A percentile compares a stretch with the other conserved stretches of the same genome.
Conservation (phyloP, 2,797 vertebrate species). For the Dendrocincla fuliginosa region DNA sequence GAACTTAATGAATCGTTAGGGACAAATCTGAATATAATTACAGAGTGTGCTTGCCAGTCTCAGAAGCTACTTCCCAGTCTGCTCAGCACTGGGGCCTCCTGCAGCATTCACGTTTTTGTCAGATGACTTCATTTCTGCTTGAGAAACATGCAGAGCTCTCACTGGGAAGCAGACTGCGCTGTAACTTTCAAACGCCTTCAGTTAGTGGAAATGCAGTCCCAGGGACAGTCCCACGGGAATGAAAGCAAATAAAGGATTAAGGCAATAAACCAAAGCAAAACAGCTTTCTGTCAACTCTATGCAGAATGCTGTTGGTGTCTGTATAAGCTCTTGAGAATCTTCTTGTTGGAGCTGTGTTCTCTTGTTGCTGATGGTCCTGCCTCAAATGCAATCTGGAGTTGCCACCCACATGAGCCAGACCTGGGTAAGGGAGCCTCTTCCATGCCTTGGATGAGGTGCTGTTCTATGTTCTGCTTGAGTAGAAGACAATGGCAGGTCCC, state of each 20-base stretch:
- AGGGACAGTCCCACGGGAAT: neutral
- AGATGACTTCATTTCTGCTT: neutral
- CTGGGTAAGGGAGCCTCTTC: neutral
- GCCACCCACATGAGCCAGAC: neutral
- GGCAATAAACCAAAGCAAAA: neutral
- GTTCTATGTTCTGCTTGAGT: rapidly evolving
- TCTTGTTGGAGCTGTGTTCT: neutral
- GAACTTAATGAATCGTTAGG: neutral
- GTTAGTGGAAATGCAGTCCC: neutral
- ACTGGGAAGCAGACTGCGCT: neutral
- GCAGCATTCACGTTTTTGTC: neutral
- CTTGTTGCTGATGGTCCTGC: neutral
- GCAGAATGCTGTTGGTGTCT: neutral
- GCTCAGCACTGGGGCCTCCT: neutral
- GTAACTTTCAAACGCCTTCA: neutral
- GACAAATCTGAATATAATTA: conserved; percentile 45
- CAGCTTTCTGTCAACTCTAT: neutral
- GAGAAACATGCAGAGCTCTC: neutral
- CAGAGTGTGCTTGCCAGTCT: neutral
- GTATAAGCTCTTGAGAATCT: neutral
- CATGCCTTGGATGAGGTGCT: neutral
- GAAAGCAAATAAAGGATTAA: neutral
- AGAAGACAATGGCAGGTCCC: neutral
- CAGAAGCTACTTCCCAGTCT: neutral
- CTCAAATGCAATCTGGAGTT: neutral